Base-by-base conservation (phyloP, 2,113 vertebrate genomes). In the Scophthalmus maximus region DNA sequence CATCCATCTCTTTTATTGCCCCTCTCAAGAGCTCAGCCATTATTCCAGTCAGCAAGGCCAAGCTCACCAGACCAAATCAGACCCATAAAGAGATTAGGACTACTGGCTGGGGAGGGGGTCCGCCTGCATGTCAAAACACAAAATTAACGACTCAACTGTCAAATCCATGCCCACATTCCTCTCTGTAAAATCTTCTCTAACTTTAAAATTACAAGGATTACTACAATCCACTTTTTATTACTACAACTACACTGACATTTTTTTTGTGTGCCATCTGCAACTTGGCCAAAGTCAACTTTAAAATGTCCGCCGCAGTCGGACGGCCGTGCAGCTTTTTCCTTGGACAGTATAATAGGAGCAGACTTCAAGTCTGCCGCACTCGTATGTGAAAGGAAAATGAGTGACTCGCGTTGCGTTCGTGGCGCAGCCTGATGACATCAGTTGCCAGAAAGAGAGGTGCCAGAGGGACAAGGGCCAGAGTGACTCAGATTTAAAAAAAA, bases 401-500 rank as follows among this genome's bases (percentile, higher is more conserved):
- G 40, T 51, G 27, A 20, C 51, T 63, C 25, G 69, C 15, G 50
- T 49, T 68, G 68, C 68, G 17, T 74, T 74, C 32, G 40, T 50
- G 71, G 68, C 47, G 30, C 65, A 61, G 62, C 18, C 55, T 44
- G 72, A 72, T 83, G 74, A 85, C 82, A 81, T 71, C 27, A 58
- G 36, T 23, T 53, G 68, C 73, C 66, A 79, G 55, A 52, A 47
- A 46, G 26, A 49, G 71, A 51, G 49, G 14, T 46, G 84, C 49
- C 61, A 26, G 17, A 67, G 34, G 30, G 49, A 51, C 67, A 44
- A 58, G 2, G 34, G 63, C 20, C 30, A 36, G 38, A 50, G 59
- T 81, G 86, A 90, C 74, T 84, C 62, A 72, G 23, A 36, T 22
- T n/a, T n/a, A n/a, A n/a, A n/a, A n/a, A 23, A 64, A 49, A 17